Conservation (phyloP, 2,113 vertebrate genomes). For the Zosterops hypoxanthus region DNA sequence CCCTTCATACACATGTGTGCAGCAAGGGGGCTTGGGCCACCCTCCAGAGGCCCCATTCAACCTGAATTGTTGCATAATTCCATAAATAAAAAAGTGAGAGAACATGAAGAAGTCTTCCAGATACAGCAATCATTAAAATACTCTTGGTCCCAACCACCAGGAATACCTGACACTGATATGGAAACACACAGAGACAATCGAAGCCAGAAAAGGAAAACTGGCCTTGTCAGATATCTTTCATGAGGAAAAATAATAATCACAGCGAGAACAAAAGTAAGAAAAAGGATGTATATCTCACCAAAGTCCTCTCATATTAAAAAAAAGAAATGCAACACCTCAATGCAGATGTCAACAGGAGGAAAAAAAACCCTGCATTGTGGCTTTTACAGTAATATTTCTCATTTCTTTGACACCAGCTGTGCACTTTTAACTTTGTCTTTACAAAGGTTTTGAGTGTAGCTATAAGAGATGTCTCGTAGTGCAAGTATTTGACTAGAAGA, state of each 20-base stretch:
- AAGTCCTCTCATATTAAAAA: neutral
- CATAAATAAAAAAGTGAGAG: neutral
- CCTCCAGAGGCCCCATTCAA: neutral
- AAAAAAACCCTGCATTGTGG: accelerated
- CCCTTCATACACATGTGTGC: neutral
- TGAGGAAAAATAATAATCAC: neutral
- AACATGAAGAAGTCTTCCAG: neutral
- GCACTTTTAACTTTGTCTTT: neutral
- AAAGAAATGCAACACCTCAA: neutral
- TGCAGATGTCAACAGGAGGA: neutral
- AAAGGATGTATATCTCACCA: neutral
- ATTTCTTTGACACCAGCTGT: neutral
- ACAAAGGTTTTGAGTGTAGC: neutral
- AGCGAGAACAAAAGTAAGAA: neutral
- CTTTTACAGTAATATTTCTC: neutral
- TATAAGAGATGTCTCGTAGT: neutral
- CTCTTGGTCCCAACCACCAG: neutral
- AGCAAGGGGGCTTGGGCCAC: neutral
- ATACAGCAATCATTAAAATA: neutral
- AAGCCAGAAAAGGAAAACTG: neutral
- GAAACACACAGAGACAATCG: neutral
- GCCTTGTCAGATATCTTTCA: neutral
- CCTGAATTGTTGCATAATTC: neutral
- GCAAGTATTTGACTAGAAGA: neutral
- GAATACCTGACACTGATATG: neutral